These are phyloP conservation scores for Globodera rostochiensis DNA, from an alignment of 1,140 invertebrate species.

Conservation along the genomic window DNA sequence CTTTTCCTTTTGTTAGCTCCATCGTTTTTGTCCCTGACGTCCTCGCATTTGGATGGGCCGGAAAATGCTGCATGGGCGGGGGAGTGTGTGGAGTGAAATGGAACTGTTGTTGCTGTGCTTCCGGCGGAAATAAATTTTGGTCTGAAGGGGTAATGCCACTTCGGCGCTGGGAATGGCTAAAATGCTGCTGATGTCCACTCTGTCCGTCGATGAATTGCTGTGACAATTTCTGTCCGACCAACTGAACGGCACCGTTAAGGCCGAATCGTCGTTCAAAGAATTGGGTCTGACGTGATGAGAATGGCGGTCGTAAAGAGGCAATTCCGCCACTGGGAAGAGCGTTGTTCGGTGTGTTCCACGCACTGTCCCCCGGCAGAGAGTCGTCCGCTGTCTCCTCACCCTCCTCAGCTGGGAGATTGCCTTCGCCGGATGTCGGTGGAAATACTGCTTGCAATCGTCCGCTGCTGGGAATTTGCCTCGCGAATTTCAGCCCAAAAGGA, in stretches of 20 bases:
- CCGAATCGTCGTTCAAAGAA: not conserved
- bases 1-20: not conserved
- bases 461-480: not conserved
- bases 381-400: not conserved
- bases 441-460: not conserved
- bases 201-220: too few relatives aligned
- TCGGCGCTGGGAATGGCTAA: too few relatives aligned
- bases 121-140: not conserved
- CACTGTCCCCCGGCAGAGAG: not conserved
- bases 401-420: too few relatives aligned
- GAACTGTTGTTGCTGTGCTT: slow-evolving; percentile 7
- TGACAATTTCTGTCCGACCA: too few relatives aligned
- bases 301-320: not conserved
- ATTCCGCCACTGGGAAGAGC: not conserved
- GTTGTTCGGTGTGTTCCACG: not conserved
- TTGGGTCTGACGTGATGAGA: not conserved
- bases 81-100: not conserved
- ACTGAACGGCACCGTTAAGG: too few relatives aligned
- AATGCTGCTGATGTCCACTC: too few relatives aligned
- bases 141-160: too few relatives aligned
- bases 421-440: too few relatives aligned
- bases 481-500: not conserved
- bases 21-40: not conserved
- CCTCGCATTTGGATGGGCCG: slow-evolving; percentile 3
- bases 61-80: slow-evolving; percentile 12